Evolutionary conservation across 2,888 invertebrate species (phyloP).

Genomic region (Gari tellinella): DNA sequence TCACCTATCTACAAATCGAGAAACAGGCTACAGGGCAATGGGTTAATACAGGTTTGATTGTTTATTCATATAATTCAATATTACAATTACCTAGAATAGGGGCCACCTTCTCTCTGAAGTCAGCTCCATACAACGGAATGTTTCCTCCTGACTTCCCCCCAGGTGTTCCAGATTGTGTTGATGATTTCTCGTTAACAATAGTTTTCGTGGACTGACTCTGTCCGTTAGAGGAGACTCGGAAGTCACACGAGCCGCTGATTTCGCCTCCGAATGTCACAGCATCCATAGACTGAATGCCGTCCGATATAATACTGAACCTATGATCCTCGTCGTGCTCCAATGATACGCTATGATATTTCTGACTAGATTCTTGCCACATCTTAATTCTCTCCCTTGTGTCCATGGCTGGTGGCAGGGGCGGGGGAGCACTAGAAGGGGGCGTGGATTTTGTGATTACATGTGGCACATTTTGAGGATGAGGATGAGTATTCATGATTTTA

Average conservation of each 20-base stretch:
- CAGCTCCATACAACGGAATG: conserved; percentile 49
- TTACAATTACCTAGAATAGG: conserved; percentile 56
- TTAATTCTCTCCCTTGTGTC: conserved; percentile 74
- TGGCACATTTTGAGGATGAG: conserved; percentile 6
- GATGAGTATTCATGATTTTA: conserved; percentile 86
- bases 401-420: conserved; percentile 70
- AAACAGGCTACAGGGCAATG: too few species aligned
- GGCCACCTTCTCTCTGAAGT: conserved; percentile 54
- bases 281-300: conserved; percentile 33
- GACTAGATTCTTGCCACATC: conserved; percentile 74
- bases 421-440: conserved; percentile 37
- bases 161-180: conserved; percentile 25
- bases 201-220: conserved; percentile 55
- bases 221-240: conserved; percentile 34
- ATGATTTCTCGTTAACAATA: conserved; percentile 32
- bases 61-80: background rate
- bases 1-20: too few species aligned
- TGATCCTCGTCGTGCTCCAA: conserved; percentile 40
- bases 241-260: conserved; percentile 35
- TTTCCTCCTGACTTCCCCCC: conserved; percentile 41
- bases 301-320: conserved; percentile 39
- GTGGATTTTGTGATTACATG: conserved; percentile 25
- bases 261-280: conserved; percentile 50
- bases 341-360: conserved; percentile 53
- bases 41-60: too few species aligned